Conservation (phyloP, 2,113 vertebrate species). For the Psittacus erithacus region DNA sequence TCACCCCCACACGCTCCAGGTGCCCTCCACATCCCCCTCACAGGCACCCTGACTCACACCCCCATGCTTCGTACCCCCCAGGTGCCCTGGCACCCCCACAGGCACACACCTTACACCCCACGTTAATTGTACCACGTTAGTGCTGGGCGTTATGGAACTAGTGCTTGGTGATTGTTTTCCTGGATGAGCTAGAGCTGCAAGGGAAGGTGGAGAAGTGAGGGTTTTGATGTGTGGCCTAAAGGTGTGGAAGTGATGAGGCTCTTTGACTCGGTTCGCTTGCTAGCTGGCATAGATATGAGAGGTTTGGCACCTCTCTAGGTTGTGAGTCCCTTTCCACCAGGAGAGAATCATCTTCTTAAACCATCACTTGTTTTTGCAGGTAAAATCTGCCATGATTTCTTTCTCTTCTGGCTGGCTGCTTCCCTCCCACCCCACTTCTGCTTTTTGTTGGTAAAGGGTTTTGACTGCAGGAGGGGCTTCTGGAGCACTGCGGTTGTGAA, state of each 20-base stretch:
- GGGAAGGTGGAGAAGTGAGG: background rate
- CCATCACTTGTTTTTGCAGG: background rate
- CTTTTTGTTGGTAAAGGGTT: background rate
- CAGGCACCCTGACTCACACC: background rate
- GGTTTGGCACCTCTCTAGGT: background rate
- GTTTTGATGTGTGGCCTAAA: fast-evolving
- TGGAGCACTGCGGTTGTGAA: background rate
- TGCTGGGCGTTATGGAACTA: fast-evolving
- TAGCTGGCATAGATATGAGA: fast-evolving
- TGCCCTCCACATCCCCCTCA: background rate
- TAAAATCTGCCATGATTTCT: background rate
- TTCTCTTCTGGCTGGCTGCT: background rate
- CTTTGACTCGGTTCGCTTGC: fast-evolving
- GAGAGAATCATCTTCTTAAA: fast-evolving
- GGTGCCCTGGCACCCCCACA: too few relatives aligned
- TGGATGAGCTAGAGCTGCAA: background rate
- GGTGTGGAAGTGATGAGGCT: background rate
- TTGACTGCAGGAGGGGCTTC: background rate
- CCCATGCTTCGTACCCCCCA: background rate
- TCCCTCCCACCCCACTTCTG: fast-evolving
- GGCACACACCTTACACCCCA: too few relatives aligned
- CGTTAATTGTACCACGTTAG: fast-evolving
- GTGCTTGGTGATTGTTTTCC: background rate
- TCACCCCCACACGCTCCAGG: background rate
- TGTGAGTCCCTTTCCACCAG: background rate